Evolutionary conservation across 2,888 invertebrate species (phyloP), one percentile per base, ranked within the genome.

Genomic region (Drosophila mercatorum): DNA sequence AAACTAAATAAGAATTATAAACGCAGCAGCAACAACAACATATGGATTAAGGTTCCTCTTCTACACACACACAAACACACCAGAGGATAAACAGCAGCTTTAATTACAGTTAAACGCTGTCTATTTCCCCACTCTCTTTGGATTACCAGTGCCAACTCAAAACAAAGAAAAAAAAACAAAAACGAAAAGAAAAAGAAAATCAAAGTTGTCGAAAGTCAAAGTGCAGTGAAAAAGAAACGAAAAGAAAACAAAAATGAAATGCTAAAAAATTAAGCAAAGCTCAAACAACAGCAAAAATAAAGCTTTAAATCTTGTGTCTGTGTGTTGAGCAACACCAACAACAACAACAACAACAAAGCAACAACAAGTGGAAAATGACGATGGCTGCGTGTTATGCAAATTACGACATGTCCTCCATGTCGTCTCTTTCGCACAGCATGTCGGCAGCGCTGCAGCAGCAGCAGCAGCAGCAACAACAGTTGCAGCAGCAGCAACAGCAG

Each of bases 361-460:
- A 26, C 47, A 69, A 40, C 47, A 59, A 38, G 12, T 10, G 41
- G 11, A 60, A 64, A 67, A 92, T 93, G 93, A 92, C 93, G 78
- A 93, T 93, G 93, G 92, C 93, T 67, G 92, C 93, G 62, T 93
- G 93, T 68, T 93, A 92, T 86, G 91, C 93, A 67, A 93, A 91
- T 78, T 93, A 93, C 78, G 92, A 93, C 85, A 90, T 93, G 91
- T 89, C 92, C 67, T 86, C 79, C 64, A 75, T 78, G 78, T 78
- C 78, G 51, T 77, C 77, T 36, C 77, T 77, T 57, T 77, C 92
- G 76, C 92, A 92, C 76, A 88, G 89, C 78, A 88, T 92, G 91
- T 84, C 91, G 41, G 81, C 90, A 43, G 73, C 87, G 52, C 70
- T 80, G 67, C 81, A 86, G 56, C 88, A 88, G 46, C 91, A 85